Conservation (phyloP, 2,888 invertebrate genomes). For the Melinaea marsaeus region DNA sequence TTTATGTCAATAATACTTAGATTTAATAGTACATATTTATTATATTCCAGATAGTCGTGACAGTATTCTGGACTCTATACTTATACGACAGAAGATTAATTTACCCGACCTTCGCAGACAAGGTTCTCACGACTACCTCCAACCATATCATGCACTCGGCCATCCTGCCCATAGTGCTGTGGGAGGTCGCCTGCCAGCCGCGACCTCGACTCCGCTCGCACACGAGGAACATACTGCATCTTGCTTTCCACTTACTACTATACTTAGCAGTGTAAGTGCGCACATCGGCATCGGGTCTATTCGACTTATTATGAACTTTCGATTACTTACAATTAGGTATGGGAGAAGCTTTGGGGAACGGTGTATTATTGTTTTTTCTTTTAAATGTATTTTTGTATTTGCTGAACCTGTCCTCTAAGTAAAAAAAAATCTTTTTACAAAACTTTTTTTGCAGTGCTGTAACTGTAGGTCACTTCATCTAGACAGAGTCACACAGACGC, state of each 20-base stretch:
- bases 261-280: slow-evolving; percentile 59
- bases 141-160: slow-evolving; percentile 64
- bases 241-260: slow-evolving; percentile 40
- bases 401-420: too few relatives aligned
- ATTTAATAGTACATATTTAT: too few relatives aligned
- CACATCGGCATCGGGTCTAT: slow-evolving; percentile 17
- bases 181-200: slow-evolving; percentile 51
- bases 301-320: too few relatives aligned
- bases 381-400: too few relatives aligned
- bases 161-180: slow-evolving; percentile 52
- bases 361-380: too few relatives aligned
- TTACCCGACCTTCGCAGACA: slow-evolving; percentile 50
- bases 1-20: too few relatives aligned
- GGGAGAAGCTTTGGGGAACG: too few relatives aligned
- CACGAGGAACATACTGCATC: slow-evolving; percentile 42
- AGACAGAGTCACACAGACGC: too few relatives aligned
- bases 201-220: slow-evolving; percentile 50
- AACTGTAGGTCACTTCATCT: too few relatives aligned
- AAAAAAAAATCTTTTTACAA: too few relatives aligned
- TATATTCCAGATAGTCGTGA: slow-evolving; percentile 49
- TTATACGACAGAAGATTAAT: slow-evolving; percentile 52
- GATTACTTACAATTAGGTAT: background rate
- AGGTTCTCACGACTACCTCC: slow-evolving; percentile 42
- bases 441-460: too few relatives aligned
- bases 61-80: slow-evolving; percentile 59